Base-by-base conservation (phyloP, 1,140 invertebrate genomes). In the Eueides isabella region DNA sequence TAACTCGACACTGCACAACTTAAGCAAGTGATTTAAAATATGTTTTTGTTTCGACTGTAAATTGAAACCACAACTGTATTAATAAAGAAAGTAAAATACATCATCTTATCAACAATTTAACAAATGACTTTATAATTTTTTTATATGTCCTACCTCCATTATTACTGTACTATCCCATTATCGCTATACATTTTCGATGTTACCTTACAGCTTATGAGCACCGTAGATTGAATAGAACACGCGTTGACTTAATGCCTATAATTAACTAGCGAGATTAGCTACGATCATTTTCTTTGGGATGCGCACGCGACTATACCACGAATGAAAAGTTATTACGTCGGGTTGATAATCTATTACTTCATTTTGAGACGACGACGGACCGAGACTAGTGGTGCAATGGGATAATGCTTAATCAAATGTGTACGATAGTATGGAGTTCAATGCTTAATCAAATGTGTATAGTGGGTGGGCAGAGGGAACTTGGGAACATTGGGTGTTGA, bases 171-270 rank as follows among this genome's bases (percentile, higher is more conserved):
- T 55, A 19, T 55, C 48, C 26, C 9, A 55, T 55, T 55, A 55
- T 55, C 48, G 23, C 48, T 23, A 9, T 55, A 23, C 48, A 55
- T 55, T 55, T 35, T 67, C 33, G 38, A 44, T 67, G 2, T 38
- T 38, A 44, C 26, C 26, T 44, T 66, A 38, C 30, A 55, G 1
- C 35, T n/a, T 35, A 67, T 67, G 48, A 31, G 3, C 5, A 29
- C 23, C 19, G 33, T 6, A 33, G 29, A 68, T 74, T 72, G 33
- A 72, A 75, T 75, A 61, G 68, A 71, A 55, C 68, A 64, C 68
- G 65, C 71, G 76, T 64, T 63, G n/a, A 23, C 31, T 68, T 77
- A 77, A 77, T 78, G 26, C 65, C 55, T 72, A 66, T 71, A 78
- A 78, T 78, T 78, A 75, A 65, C 64, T 67, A 61, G 68, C 72